These are phyloP conservation scores for Tupaia tana DNA, from an alignment of 2,113 vertebrate genomes.

Conservation along the genomic window DNA sequence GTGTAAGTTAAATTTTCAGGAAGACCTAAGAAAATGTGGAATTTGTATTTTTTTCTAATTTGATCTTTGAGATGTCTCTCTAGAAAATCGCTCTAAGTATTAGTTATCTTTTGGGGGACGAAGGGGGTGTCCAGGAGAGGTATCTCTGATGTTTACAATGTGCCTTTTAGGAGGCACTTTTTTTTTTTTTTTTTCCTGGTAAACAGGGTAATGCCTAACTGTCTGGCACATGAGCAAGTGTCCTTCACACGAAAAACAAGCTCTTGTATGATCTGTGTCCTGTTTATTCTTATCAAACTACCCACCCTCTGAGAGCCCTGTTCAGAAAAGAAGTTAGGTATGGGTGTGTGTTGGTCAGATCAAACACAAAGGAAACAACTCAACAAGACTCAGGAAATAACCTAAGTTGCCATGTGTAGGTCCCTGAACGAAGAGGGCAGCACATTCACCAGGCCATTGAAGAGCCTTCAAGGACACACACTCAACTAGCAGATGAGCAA, in stretches of 20 bases:
- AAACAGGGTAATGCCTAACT: neutral
- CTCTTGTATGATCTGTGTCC: neutral
- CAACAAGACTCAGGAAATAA: neutral
- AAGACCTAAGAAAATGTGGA: neutral
- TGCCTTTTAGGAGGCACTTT: neutral
- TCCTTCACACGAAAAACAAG: neutral
- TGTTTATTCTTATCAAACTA: neutral
- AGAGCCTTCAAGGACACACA: too few species aligned
- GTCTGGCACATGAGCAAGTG: neutral
- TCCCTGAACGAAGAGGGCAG: neutral
- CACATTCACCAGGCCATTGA: neutral
- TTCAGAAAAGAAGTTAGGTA: neutral
- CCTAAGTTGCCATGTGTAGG: neutral
- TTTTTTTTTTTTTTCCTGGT: neutral
- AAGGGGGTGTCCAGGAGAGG: too few species aligned
- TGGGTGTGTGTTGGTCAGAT: too few species aligned
- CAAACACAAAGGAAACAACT: neutral
- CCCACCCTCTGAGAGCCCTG: neutral
- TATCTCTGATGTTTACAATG: neutral
- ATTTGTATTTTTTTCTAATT: neutral
- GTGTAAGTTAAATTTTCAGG: neutral
- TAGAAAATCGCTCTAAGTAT: neutral
- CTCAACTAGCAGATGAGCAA: too few species aligned
- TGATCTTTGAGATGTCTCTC: too few species aligned
- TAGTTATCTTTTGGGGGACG: too few species aligned